phyloP scores from a whole-genome alignment of 2,113 vertebrate genomes.

The Ceratotherium simum region DNA sequence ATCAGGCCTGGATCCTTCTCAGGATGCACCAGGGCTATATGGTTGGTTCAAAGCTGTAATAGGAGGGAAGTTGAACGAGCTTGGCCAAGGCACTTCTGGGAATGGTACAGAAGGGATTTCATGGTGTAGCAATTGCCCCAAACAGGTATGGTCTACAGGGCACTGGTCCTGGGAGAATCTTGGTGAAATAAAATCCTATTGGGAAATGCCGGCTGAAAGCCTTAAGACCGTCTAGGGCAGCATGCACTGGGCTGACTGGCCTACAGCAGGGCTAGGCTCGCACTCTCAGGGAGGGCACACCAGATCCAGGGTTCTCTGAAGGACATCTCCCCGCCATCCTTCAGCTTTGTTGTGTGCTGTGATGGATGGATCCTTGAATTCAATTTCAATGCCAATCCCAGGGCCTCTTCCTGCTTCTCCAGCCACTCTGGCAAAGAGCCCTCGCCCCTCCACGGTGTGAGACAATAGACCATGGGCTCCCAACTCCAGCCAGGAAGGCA shows the following conservation, averaged over 20 bases:
- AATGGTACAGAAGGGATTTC: neutral
- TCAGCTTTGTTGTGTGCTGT: neutral
- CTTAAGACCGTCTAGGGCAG: neutral
- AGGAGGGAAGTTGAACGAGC: neutral
- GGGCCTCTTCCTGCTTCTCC: neutral
- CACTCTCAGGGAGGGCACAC: neutral
- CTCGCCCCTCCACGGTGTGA: neutral
- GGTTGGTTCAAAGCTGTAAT: neutral
- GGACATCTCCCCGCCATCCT: neutral
- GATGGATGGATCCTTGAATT: neutral
- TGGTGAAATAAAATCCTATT: neutral
- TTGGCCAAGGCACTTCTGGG: neutral
- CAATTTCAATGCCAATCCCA: neutral
- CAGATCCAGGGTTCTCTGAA: neutral
- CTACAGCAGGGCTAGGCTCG: neutral
- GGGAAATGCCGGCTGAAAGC: neutral
- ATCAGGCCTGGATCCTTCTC: neutral
- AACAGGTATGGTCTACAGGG: neutral
- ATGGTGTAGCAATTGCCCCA: rapidly evolving
- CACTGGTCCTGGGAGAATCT: neutral
- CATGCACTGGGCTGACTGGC: neutral
- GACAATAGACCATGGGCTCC: neutral
- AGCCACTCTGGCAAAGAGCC: neutral
- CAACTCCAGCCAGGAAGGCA: neutral
- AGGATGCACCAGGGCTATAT: neutral